Conservation (phyloP, 2,888 invertebrate species). For the Noctua comes region DNA sequence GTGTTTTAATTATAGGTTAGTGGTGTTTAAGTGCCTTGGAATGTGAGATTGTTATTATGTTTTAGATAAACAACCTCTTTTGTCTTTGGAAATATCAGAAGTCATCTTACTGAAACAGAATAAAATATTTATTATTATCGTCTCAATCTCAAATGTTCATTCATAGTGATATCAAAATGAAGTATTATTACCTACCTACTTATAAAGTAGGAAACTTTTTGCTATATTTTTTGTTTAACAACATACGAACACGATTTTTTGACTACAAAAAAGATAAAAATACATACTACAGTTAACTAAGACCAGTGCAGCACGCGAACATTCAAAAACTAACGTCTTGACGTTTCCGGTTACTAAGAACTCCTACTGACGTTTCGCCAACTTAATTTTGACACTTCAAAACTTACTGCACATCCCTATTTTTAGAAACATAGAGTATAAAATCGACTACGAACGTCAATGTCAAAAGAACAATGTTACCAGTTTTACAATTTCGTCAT, state of each 20-base stretch:
- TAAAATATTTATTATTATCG: slow-evolving; percentile 3
- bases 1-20: slow-evolving; percentile 21
- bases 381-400: slow-evolving; percentile 55
- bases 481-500: slow-evolving; percentile 69
- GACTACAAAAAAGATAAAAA: slow-evolving; percentile 50
- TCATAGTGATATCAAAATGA: neutral
- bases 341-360: slow-evolving; percentile 84
- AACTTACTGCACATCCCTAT: slow-evolving; percentile 52
- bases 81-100: neutral
- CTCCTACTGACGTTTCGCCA: slow-evolving; percentile 77
- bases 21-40: slow-evolving; percentile 17
- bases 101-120: neutral
- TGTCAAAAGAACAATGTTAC: slow-evolving; percentile 55
- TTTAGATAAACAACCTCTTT: neutral
- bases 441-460: slow-evolving; percentile 44
- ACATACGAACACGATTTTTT: slow-evolving; percentile 45
- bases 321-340: slow-evolving; percentile 82
- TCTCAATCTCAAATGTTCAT: neutral
- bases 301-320: slow-evolving; percentile 79
- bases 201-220: slow-evolving; percentile 12
- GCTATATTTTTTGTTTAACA: slow-evolving; percentile 23
- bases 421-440: slow-evolving; percentile 32
- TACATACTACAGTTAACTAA: slow-evolving; percentile 71
- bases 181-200: slow-evolving; percentile 3
- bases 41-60: neutral